phyloP scores from a whole-genome alignment of 2,888 invertebrate species.

The Parthenolecanium corni region DNA sequence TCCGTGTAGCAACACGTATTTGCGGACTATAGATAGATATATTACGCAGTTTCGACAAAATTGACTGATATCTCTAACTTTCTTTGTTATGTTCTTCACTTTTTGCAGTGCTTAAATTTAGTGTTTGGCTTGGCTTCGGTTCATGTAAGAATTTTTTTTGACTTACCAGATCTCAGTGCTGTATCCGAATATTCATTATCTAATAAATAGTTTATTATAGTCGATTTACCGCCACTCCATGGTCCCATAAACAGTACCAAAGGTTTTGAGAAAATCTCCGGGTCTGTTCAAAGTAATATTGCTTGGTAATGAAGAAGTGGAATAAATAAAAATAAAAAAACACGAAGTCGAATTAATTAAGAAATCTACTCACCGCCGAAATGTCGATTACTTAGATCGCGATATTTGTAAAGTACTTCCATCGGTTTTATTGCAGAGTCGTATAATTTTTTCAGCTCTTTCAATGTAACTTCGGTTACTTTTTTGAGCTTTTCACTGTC shows the following conservation, averaged over 20 bases:
- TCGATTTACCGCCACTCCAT: slow-evolving; percentile 92
- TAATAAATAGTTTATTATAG: slow-evolving; percentile 82
- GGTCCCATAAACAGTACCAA: slow-evolving; percentile 88
- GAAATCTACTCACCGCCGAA: slow-evolving; percentile 50
- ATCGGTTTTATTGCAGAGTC: slow-evolving; percentile 79
- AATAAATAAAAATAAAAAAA: too few species aligned
- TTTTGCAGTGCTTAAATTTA: too few species aligned
- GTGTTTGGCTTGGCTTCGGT: too few species aligned
- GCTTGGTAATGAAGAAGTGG: background rate
- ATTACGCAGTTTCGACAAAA: too few species aligned
- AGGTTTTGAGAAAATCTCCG: slow-evolving; percentile 89
- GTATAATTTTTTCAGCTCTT: slow-evolving; percentile 73
- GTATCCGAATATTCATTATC: slow-evolving; percentile 73
- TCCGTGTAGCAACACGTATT: too few species aligned
- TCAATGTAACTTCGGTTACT: slow-evolving; percentile 63
- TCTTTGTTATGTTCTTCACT: too few species aligned
- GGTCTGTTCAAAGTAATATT: slow-evolving; percentile 46
- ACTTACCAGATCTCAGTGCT: slow-evolving; percentile 79
- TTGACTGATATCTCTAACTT: too few species aligned
- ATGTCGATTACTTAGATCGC: slow-evolving; percentile 81
- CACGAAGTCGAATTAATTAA: background rate
- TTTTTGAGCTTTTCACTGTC: slow-evolving; percentile 58
- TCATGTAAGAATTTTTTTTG: too few species aligned
- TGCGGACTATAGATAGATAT: too few species aligned
- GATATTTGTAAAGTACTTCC: slow-evolving; percentile 80